These are phyloP conservation scores for Apamea crenata DNA, from an alignment of 2,888 invertebrate genomes.

Conservation along the genomic window DNA sequence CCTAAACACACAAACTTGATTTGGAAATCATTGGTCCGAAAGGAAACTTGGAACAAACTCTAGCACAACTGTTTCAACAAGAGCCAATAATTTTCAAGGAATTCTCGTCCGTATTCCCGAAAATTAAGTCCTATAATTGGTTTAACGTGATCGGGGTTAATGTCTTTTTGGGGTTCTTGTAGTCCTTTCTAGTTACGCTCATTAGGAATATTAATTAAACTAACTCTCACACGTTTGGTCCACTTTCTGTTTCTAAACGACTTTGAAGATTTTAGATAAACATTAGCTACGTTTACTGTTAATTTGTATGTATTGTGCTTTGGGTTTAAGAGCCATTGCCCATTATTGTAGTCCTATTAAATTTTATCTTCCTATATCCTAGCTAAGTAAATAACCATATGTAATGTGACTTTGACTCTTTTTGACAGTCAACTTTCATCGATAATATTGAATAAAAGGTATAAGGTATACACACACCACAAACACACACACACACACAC, in stretches of 20 bases:
- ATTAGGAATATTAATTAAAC: constrained; percentile 74
- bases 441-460: neutral
- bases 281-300: constrained; percentile 25
- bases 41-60: constrained; percentile 72
- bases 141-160: neutral
- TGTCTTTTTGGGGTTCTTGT: constrained; percentile 8
- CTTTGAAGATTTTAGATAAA: constrained; percentile 57
- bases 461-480: too few species aligned
- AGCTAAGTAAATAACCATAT: neutral
- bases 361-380: neutral
- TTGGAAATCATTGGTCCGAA: constrained; percentile 77
- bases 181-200: constrained; percentile 54
- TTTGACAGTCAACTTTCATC: neutral
- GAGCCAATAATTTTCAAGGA: constrained; percentile 24
- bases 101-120: constrained; percentile 50
- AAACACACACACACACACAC: too few species aligned
- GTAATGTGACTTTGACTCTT: neutral
- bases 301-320: constrained; percentile 20
- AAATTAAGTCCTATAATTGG: constrained; percentile 10
- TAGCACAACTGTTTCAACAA: constrained; percentile 43
- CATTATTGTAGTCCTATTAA: neutral
- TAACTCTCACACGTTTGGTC: constrained; percentile 64
- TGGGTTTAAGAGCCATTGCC: neutral
- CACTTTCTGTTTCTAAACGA: constrained; percentile 56
- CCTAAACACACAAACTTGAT: constrained; percentile 83